A percentile compares a stretch with the other conserved stretches of the same genome.
phyloP scores from a whole-genome alignment of 2,797 vertebrate genomes.

The Erethizon dorsatum region DNA sequence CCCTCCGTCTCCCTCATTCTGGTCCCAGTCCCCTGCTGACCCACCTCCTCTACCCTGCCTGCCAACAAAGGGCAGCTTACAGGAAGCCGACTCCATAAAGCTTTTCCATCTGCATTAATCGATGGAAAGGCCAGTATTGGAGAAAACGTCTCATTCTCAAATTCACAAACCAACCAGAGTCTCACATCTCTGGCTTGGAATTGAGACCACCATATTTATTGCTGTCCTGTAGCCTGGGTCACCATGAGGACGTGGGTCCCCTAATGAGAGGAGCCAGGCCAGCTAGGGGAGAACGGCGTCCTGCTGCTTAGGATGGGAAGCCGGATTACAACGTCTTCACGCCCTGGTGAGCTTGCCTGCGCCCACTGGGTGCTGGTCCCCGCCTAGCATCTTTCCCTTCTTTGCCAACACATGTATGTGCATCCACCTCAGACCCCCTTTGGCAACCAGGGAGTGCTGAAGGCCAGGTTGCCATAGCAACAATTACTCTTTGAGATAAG shows the following conservation, averaged over 20 bases:
- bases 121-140: conserved; percentile 53
- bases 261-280: neutral
- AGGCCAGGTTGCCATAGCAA: conserved; percentile 77
- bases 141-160: neutral
- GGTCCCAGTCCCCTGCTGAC: neutral
- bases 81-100: neutral
- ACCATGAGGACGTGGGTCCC: neutral
- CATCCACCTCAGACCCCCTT: neutral
- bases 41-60: neutral
- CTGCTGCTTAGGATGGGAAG: neutral
- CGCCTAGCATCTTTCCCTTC: neutral
- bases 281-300: neutral
- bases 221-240: neutral
- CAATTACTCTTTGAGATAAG: conserved; percentile 44
- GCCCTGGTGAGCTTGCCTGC: accelerated
- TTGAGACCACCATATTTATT: neutral
- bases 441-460: neutral
- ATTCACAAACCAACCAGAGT: conserved; percentile 39
- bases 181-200: conserved; percentile 68
- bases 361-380: accelerated
- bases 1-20: accelerated
- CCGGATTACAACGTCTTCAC: accelerated
- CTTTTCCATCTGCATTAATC: conserved; percentile 65
- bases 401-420: accelerated
- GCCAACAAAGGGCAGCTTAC: neutral